A percentile compares a stretch with the other conserved stretches of the same genome.
phyloP scores from a whole-genome alignment of 2,888 invertebrate species.

The Himalopsyche tibetana region DNA sequence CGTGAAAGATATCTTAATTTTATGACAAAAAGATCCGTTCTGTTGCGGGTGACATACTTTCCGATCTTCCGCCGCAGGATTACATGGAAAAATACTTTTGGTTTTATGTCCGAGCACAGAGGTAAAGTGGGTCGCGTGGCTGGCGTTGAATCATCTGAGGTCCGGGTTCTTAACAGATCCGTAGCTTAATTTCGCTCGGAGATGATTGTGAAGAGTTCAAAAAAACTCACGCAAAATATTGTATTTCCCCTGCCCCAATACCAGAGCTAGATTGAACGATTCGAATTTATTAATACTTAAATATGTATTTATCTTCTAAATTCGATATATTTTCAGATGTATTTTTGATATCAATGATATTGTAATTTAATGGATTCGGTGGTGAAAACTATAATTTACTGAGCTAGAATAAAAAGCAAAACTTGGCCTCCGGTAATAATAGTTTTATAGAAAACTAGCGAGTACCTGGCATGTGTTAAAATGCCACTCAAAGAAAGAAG shows the following conservation, averaged over 20 bases:
- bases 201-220: background rate
- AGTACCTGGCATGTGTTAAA: no score
- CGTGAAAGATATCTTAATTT: conserved; percentile 7
- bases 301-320: no score
- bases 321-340: no score
- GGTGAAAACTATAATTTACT: no score
- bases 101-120: conserved; percentile 23
- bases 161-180: conserved; percentile 21
- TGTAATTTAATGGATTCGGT: no score
- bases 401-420: no score
- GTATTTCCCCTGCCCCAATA: background rate
- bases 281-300: no score
- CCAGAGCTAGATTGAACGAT: no score
- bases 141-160: conserved; percentile 29
- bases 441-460: no score
- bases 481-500: no score
- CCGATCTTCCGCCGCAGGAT: conserved; percentile 28
- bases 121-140: conserved; percentile 1
- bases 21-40: conserved; percentile 23
- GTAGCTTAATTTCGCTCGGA: background rate
- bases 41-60: background rate
- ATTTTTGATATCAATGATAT: no score
- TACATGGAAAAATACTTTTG: conserved; percentile 38
- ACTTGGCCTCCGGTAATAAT: no score
- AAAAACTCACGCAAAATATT: background rate